A percentile compares a stretch with the other conserved stretches of the same genome.
These are phyloP conservation scores for Halesus radiatus DNA, from an alignment of 1,140 invertebrate genomes.

Conservation along the genomic window DNA sequence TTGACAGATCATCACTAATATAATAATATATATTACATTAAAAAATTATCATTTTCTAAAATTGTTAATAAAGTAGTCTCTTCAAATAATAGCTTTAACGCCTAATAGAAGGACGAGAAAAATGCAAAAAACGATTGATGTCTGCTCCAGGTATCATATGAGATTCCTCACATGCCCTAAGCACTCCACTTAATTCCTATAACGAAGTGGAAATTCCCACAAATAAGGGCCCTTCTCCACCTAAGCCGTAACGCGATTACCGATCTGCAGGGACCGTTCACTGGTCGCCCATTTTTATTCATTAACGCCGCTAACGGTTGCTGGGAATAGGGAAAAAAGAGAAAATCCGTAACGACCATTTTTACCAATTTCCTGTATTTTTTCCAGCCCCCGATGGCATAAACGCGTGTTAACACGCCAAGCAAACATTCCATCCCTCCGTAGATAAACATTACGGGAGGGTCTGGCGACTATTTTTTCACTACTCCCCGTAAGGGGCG, in stretches of 20 bases:
- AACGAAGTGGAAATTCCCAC: constrained; percentile 19
- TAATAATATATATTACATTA: too few relatives aligned
- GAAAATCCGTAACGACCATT: constrained; percentile 44
- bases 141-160: too few relatives aligned
- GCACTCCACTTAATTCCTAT: constrained; percentile 15
- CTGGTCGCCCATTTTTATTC: constrained; percentile 37
- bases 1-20: too few relatives aligned
- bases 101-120: too few relatives aligned
- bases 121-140: too few relatives aligned
- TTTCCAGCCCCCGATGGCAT: constrained; percentile 39
- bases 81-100: too few relatives aligned
- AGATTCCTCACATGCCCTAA: not conserved
- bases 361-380: constrained; percentile 14
- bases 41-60: too few relatives aligned
- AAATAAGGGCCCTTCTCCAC: constrained; percentile 14
- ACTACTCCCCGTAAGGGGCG: not conserved
- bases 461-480: not conserved
- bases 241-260: constrained; percentile 30
- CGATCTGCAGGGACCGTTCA: constrained; percentile 31
- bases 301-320: constrained; percentile 23
- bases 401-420: constrained; percentile 53
- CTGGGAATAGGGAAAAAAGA: not conserved
- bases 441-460: constrained; percentile 41
- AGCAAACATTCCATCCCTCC: constrained; percentile 52
- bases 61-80: too few relatives aligned